phyloP scores from a whole-genome alignment of 2,888 invertebrate genomes.

The Stictocephala bisonia region DNA sequence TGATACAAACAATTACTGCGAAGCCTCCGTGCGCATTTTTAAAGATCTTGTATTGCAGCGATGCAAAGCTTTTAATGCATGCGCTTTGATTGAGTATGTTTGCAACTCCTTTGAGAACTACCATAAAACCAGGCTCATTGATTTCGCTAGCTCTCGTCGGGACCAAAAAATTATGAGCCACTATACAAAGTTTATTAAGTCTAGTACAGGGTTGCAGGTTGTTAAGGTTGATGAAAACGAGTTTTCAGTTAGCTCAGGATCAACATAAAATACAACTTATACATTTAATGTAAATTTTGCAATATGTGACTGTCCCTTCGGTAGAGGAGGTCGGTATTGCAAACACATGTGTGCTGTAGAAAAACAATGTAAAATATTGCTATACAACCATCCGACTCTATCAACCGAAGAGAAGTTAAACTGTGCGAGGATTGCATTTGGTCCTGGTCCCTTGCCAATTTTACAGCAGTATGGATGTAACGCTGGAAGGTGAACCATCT shows the following conservation, averaged over 20 bases:
- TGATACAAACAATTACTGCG: slow-evolving; percentile 28
- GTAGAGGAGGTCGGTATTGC: slow-evolving; percentile 12
- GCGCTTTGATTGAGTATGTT: slow-evolving; percentile 33
- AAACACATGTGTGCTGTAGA: slow-evolving; percentile 32
- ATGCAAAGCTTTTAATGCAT: slow-evolving; percentile 32
- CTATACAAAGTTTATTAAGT: slow-evolving; percentile 20
- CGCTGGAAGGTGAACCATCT: no score
- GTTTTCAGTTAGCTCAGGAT: slow-evolving; percentile 15
- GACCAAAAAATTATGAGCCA: slow-evolving; percentile 32
- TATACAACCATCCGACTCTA: slow-evolving; percentile 10
- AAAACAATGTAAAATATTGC: slow-evolving; percentile 13
- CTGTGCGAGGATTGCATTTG: slow-evolving; percentile 13
- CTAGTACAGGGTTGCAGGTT: slow-evolving; percentile 8
- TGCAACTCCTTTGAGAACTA: slow-evolving; percentile 24
- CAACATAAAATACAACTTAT: slow-evolving; percentile 16
- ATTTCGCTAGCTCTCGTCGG: slow-evolving; percentile 15
- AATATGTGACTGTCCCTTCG: slow-evolving; percentile 26
- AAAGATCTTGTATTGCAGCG: slow-evolving; percentile 22
- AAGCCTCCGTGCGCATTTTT: slow-evolving; percentile 25
- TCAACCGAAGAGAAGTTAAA: slow-evolving; percentile 11
- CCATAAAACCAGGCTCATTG: slow-evolving; percentile 21
- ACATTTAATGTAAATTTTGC: slow-evolving; percentile 9
- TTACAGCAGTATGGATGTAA: no score
- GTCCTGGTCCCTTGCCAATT: no score
- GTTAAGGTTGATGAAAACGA: slow-evolving; percentile 20